phyloP scores from a whole-genome alignment of 2,888 invertebrate species.

The Boloria selene region DNA sequence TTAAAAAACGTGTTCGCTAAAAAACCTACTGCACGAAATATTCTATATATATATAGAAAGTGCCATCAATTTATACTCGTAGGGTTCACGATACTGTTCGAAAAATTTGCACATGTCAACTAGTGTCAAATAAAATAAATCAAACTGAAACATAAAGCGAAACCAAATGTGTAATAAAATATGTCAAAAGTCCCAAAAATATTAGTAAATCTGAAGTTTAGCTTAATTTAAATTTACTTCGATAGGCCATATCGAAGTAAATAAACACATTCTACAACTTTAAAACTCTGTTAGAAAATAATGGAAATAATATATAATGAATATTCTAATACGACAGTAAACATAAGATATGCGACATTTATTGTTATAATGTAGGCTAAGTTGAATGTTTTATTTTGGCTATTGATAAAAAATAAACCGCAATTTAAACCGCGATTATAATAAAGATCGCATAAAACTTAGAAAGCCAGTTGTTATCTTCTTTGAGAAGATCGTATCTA shows the following conservation, averaged over 20 bases:
- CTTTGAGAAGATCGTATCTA: constrained; percentile 8
- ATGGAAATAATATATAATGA: constrained; percentile 17
- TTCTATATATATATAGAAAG: too few relatives aligned
- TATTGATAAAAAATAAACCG: constrained; percentile 28
- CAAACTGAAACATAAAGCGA: too few relatives aligned
- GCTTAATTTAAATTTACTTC: background rate
- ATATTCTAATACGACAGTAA: constrained; percentile 23
- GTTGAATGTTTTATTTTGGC: constrained; percentile 17
- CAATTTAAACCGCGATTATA: constrained; percentile 26
- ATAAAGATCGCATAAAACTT: constrained; percentile 24
- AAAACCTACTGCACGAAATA: too few relatives aligned
- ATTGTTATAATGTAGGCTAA: constrained; percentile 29
- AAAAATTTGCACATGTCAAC: too few relatives aligned
- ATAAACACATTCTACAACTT: constrained; percentile 6
- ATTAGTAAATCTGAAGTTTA: too few relatives aligned
- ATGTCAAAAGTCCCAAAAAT: too few relatives aligned
- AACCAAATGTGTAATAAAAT: too few relatives aligned
- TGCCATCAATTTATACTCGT: too few relatives aligned
- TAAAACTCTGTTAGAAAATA: background rate
- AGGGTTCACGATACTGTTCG: too few relatives aligned
- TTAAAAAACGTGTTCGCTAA: too few relatives aligned
- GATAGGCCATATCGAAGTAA: background rate
- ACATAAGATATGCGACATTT: constrained; percentile 27
- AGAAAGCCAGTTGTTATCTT: constrained; percentile 26
- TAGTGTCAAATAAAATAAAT: too few relatives aligned